Conservation (phyloP, 2,888 invertebrate genomes). For the Acronicta leporina region DNA sequence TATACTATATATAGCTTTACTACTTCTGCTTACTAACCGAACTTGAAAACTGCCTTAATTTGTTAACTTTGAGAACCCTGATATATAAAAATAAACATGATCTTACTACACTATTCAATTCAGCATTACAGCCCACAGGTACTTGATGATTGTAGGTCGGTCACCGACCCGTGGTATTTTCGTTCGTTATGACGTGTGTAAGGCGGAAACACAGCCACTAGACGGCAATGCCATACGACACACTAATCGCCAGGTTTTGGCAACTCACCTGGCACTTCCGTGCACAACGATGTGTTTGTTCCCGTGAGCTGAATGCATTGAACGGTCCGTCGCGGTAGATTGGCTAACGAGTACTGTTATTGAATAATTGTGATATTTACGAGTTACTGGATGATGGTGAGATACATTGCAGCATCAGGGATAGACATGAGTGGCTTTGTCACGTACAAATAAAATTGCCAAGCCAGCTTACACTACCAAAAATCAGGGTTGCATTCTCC, state of each 20-base stretch:
- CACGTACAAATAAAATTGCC: too few relatives aligned
- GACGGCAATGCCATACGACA: conserved; percentile 19
- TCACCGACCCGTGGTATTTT: conserved; percentile 50
- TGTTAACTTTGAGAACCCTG: too few relatives aligned
- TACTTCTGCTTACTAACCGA: too few relatives aligned
- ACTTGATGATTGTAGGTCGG: conserved; percentile 42
- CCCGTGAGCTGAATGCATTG: conserved; percentile 24
- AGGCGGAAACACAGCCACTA: conserved; percentile 35
- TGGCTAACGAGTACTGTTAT: conserved; percentile 29
- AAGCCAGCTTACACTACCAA: too few relatives aligned
- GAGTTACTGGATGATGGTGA: neutral
- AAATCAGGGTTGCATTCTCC: too few relatives aligned
- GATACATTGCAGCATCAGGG: neutral
- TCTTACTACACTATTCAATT: neutral
- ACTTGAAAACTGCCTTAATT: too few relatives aligned
- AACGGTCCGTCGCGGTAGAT: conserved; percentile 24
- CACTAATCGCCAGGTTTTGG: conserved; percentile 28
- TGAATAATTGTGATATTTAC: conserved; percentile 3
- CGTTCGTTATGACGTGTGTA: conserved; percentile 31
- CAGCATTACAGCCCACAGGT: conserved; percentile 28
- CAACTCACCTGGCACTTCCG: conserved; percentile 21
- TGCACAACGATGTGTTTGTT: conserved; percentile 7
- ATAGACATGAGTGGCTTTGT: too few relatives aligned
- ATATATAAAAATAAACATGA: too few relatives aligned
- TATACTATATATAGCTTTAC: too few relatives aligned